phyloP scores from a whole-genome alignment of 2,113 vertebrate species.

The Climacteris rufus region DNA sequence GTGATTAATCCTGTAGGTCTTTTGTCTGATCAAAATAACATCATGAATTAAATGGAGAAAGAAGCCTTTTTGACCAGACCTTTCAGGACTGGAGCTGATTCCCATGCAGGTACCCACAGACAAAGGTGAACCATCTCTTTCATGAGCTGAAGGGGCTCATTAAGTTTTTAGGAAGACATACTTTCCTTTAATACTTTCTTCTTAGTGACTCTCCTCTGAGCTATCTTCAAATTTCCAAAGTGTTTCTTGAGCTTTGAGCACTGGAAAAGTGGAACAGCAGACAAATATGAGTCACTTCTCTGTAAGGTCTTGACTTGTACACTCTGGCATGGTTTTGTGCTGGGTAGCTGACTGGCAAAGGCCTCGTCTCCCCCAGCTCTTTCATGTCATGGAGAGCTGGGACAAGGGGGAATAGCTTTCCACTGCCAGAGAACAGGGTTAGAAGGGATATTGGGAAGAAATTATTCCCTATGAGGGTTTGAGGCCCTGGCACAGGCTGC shows the following conservation, averaged over 20 bases:
- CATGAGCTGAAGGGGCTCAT: background rate
- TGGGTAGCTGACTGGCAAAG: background rate
- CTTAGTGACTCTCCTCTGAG: background rate
- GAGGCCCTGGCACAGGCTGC: background rate
- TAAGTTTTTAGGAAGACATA: background rate
- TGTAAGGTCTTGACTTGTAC: background rate
- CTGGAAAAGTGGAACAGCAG: background rate
- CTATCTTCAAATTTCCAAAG: background rate
- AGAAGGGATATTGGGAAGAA: background rate
- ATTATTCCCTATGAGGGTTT: accelerated
- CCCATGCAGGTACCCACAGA: background rate
- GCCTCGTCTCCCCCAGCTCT: background rate
- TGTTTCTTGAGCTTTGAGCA: background rate
- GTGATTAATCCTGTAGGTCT: background rate
- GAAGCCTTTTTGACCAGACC: background rate
- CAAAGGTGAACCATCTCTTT: background rate
- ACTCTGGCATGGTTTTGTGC: background rate
- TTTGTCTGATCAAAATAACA: background rate
- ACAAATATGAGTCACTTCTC: background rate
- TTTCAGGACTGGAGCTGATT: background rate
- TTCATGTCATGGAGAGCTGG: background rate
- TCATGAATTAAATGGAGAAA: background rate
- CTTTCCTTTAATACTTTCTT: background rate
- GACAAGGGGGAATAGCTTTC: background rate
- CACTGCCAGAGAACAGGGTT: background rate